Evolutionary conservation across 2,797 vertebrate genomes (phyloP).

Genomic region (Thunnus albacares): DNA sequence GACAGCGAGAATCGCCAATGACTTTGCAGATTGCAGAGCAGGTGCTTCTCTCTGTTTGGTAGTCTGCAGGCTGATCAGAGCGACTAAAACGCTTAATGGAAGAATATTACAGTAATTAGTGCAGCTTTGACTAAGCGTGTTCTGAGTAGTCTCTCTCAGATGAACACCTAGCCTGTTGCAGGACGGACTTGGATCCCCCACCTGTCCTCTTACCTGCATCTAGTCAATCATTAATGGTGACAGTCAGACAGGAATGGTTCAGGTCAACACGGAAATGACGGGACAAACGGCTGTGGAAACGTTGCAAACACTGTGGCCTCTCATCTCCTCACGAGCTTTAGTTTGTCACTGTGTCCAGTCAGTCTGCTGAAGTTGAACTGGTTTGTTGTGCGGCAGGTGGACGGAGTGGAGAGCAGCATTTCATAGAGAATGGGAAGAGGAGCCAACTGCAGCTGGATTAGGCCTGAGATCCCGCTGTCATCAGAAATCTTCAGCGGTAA

Average conservation of each 20-base stretch:
- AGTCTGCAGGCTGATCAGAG: no score
- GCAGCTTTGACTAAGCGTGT: no score
- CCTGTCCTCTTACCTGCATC: constrained; percentile 66
- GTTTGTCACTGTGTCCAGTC: background rate
- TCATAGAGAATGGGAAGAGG: constrained; percentile 64
- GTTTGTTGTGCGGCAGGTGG: background rate
- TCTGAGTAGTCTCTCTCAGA: background rate
- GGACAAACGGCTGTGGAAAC: background rate
- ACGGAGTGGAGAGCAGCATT: background rate
- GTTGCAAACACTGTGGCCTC: background rate
- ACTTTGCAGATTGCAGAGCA: no score
- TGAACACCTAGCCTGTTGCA: background rate
- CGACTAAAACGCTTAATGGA: no score
- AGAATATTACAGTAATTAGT: no score
- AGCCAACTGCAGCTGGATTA: constrained; percentile 85
- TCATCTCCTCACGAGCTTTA: background rate
- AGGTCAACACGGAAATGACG: constrained; percentile 42
- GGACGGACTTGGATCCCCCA: constrained; percentile 80
- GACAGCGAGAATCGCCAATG: no score
- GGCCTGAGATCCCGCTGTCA: constrained; percentile 85
- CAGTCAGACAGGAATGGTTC: constrained; percentile 51
- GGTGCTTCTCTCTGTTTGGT: no score
- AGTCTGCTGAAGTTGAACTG: background rate
- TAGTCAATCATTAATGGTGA: constrained; percentile 83
- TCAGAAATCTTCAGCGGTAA: constrained; percentile 86